These are phyloP conservation scores for Gymnocephalus cernua DNA, from an alignment of 2,113 vertebrate species.

Conservation along the genomic window DNA sequence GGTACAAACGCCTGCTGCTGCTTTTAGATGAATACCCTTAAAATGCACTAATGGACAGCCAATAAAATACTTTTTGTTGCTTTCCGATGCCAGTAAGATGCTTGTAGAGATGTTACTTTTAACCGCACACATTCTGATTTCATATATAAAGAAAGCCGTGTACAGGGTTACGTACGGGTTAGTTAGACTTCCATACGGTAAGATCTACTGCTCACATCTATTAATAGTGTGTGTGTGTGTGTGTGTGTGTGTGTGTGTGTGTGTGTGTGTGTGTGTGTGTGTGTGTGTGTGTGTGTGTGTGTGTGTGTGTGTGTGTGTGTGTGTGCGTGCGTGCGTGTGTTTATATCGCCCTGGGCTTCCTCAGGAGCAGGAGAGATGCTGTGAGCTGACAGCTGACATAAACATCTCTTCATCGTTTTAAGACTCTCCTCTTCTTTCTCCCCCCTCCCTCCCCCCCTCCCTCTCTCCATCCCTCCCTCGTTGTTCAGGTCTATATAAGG, in stretches of 20 bases:
- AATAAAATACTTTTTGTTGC: no score
- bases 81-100: no score
- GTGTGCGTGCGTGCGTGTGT: conserved; percentile 6
- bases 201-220: conserved; percentile 72
- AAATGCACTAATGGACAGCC: no score
- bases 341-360: conserved; percentile 50
- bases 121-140: no score
- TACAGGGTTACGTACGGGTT: no score
- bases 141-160: no score
- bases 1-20: no score
- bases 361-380: conserved; percentile 47
- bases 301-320: conserved; percentile 31
- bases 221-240: conserved; percentile 46
- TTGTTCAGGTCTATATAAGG: conserved; percentile 77
- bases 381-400: conserved; percentile 56
- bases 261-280: conserved; percentile 9
- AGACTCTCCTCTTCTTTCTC: not conserved
- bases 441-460: conserved; percentile 20
- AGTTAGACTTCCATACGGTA: not conserved
- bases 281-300: not conserved
- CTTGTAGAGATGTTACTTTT: no score
- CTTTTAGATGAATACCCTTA: no score
- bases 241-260: not conserved
- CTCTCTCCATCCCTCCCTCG: not conserved
- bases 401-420: conserved; percentile 54